phyloP scores from a whole-genome alignment of 2,797 vertebrate species.

The Rhinophrynus dorsalis region DNA sequence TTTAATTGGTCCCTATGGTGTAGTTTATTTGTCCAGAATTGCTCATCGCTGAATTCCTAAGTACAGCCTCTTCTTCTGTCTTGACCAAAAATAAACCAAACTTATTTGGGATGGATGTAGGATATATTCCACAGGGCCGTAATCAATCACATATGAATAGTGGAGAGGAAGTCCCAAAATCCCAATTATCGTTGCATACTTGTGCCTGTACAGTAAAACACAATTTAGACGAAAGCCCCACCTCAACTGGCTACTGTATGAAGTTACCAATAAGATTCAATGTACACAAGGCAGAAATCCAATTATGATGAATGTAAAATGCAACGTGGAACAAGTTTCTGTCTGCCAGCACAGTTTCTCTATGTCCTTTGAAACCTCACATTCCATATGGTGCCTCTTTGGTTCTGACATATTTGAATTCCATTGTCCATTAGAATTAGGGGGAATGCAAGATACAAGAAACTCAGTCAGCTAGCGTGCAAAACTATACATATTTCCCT shows the following conservation, averaged over 20 bases:
- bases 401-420: conserved; percentile 15
- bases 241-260: not conserved
- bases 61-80: no score
- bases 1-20: no score
- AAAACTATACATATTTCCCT: not conserved
- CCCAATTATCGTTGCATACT: not conserved
- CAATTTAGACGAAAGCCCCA: not conserved
- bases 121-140: not conserved
- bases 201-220: conserved; percentile 11
- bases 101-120: no score
- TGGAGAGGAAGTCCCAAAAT: not conserved
- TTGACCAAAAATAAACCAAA: no score
- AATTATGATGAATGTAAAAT: conserved; percentile 6
- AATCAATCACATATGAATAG: not conserved
- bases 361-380: conserved; percentile 19
- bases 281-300: not conserved
- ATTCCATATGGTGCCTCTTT: conserved; percentile 30
- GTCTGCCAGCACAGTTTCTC: not conserved
- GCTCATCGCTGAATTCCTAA: no score
- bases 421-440: conserved; percentile 29
- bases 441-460: conserved; percentile 21
- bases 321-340: not conserved
- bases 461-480: conserved; percentile 10
- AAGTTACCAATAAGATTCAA: not conserved
- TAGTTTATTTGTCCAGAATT: no score